Conservation (phyloP, 2,797 vertebrate genomes). For the Alcedo atthis region DNA sequence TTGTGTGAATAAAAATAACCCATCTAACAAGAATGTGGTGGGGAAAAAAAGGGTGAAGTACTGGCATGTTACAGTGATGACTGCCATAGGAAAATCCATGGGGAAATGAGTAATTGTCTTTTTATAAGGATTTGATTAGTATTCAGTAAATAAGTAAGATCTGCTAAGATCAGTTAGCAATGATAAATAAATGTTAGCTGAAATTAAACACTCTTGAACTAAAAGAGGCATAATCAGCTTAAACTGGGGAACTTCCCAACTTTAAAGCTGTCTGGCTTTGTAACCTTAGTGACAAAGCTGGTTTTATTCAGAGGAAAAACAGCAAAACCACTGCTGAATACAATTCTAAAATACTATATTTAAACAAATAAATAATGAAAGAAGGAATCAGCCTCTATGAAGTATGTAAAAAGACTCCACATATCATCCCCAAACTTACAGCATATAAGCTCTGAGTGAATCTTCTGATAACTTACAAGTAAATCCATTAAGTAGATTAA, state of each 20-base stretch:
- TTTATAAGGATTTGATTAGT: background rate
- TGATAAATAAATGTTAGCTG: background rate
- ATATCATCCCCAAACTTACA: background rate
- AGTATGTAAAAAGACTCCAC: background rate
- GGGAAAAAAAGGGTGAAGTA: background rate
- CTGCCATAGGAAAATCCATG: background rate
- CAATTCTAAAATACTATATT: background rate
- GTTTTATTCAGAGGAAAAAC: background rate
- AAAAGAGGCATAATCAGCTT: background rate
- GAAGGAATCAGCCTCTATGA: background rate
- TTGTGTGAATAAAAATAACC: slow-evolving; percentile 40
- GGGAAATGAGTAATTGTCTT: slow-evolving; percentile 1
- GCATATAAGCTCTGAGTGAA: slow-evolving; percentile 11
- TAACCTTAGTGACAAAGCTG: background rate
- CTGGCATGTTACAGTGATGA: background rate
- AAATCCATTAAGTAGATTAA: slow-evolving; percentile 67
- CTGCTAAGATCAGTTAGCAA: background rate
- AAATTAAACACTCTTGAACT: background rate
- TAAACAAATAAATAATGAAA: background rate
- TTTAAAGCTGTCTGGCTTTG: background rate
- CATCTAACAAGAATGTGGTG: background rate
- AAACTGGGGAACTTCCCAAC: background rate
- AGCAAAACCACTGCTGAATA: background rate
- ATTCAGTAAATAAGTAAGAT: slow-evolving; percentile 12
- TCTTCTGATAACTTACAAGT: slow-evolving; percentile 46